Percentiles rank a stretch among this genome's conserved stretches.
These are phyloP conservation scores for Neocrepidodera transversa DNA, from an alignment of 2,888 invertebrate genomes.

Conservation along the genomic window DNA sequence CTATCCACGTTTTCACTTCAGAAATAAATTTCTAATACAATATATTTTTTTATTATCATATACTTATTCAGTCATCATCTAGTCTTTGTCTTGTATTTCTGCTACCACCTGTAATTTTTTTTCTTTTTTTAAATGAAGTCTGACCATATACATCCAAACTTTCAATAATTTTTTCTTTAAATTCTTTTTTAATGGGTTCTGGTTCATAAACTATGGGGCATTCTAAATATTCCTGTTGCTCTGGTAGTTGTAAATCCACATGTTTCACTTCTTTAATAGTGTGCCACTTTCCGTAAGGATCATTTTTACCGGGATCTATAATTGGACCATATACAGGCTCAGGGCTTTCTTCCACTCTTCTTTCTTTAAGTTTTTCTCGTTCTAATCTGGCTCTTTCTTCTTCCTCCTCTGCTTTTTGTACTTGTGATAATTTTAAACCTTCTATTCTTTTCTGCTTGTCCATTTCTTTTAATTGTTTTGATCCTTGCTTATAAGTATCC, in stretches of 20 bases:
- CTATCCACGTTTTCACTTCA: too few species aligned
- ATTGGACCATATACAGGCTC: conserved; percentile 61
- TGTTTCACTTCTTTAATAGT: conserved; percentile 67
- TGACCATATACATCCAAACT: conserved; percentile 63
- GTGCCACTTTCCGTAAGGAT: conserved; percentile 81
- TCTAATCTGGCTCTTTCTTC: conserved; percentile 63
- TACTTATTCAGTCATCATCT: conserved; percentile 65
- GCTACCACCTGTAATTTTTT: conserved; percentile 64
- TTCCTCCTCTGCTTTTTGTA: conserved; percentile 59
- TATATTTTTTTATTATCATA: too few species aligned
- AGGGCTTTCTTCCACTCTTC: conserved; percentile 53
- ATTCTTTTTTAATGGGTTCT: conserved; percentile 63
- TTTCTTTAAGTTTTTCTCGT: conserved; percentile 60
- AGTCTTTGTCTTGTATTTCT: conserved; percentile 71
- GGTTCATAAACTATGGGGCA: conserved; percentile 56
- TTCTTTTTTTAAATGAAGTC: conserved; percentile 72
- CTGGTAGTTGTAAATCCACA: conserved; percentile 76
- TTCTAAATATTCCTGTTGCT: conserved; percentile 53
- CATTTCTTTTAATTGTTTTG: conserved; percentile 58
- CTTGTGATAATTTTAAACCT: conserved; percentile 12
- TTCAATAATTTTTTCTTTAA: conserved; percentile 69
- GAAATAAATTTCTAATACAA: too few species aligned
- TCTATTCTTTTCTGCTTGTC: conserved; percentile 51
- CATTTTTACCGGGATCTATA: conserved; percentile 68
- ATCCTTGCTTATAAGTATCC: conserved; percentile 61